Evolutionary conservation across 37 sponge, comb jelly and placozoan species (phyloP).

Genomic region (Eunapius fragilis): DNA sequence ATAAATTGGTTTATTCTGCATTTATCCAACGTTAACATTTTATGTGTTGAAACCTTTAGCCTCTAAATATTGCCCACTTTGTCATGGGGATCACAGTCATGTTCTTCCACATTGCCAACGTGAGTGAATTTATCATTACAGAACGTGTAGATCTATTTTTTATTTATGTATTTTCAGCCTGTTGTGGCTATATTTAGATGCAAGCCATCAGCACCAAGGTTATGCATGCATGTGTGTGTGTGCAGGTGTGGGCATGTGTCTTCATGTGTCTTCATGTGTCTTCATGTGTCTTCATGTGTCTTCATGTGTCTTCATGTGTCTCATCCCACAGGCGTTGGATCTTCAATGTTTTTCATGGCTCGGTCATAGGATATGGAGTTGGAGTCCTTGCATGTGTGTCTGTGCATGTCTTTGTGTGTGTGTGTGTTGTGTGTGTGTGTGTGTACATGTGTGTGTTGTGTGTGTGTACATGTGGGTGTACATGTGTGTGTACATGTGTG

Average conservation of each 20-base stretch:
- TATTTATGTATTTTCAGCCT: conserved; percentile 40
- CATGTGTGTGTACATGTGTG: too few species aligned
- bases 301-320: conserved; percentile 4
- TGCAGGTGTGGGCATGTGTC: background rate
- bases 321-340: background rate
- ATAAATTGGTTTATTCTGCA: too few species aligned
- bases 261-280: conserved; percentile 6
- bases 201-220: conserved; percentile 32
- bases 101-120: conserved; percentile 42
- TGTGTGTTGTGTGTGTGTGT: too few species aligned
- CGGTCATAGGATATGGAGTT: background rate
- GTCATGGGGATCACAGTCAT: conserved; percentile 37
- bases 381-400: background rate
- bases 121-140: background rate
- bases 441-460: too few species aligned
- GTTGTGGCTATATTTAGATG: conserved; percentile 67
- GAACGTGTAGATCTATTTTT: background rate
- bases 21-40: too few species aligned
- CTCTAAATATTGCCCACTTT: conserved; percentile 34
- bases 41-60: background rate
- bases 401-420: background rate
- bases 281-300: background rate
- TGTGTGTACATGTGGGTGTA: too few species aligned
- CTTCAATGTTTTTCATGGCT: background rate
- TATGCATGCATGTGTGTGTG: conserved; percentile 2